Percentiles rank a stretch among this genome's conserved stretches.
phyloP scores from a whole-genome alignment of 2,113 vertebrate genomes.

The Elephantulus edwardii region DNA sequence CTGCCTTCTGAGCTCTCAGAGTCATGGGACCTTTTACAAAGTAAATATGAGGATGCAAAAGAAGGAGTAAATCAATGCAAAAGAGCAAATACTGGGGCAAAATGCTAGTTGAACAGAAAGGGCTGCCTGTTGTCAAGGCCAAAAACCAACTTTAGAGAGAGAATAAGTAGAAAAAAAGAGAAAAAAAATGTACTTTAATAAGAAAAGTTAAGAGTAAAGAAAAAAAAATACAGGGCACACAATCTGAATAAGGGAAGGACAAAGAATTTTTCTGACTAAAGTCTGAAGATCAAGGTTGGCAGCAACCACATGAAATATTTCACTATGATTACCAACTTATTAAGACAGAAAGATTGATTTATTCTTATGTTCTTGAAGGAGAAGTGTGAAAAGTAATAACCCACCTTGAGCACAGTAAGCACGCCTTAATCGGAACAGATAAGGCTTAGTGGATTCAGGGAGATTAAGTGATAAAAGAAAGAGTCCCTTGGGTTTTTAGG shows the following conservation, averaged over 20 bases:
- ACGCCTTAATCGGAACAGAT: conserved; percentile 77
- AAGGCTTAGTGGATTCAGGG: conserved; percentile 70
- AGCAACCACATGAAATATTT: conserved; percentile 75
- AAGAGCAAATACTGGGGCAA: neutral
- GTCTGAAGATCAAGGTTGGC: conserved; percentile 52
- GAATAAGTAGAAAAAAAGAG: neutral
- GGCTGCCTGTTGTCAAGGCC: neutral
- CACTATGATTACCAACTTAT: conserved; percentile 74
- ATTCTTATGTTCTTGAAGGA: conserved; percentile 78
- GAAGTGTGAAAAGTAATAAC: conserved; percentile 83
- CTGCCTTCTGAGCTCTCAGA: neutral
- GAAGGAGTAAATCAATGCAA: neutral
- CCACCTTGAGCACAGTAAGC: conserved; percentile 72
- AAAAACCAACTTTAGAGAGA: neutral
- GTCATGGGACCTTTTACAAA: neutral
- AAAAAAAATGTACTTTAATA: neutral
- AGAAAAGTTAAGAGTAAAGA: neutral
- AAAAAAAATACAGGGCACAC: neutral
- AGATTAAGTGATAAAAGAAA: conserved; percentile 79
- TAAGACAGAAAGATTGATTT: conserved; percentile 77
- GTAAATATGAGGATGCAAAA: neutral
- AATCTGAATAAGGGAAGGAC: neutral
- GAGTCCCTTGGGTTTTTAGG: conserved; percentile 51
- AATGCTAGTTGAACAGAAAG: neutral
- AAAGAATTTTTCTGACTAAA: conserved; percentile 41